phyloP scores from a whole-genome alignment of 1,140 invertebrate genomes.

The Brachionus sp. region DNA sequence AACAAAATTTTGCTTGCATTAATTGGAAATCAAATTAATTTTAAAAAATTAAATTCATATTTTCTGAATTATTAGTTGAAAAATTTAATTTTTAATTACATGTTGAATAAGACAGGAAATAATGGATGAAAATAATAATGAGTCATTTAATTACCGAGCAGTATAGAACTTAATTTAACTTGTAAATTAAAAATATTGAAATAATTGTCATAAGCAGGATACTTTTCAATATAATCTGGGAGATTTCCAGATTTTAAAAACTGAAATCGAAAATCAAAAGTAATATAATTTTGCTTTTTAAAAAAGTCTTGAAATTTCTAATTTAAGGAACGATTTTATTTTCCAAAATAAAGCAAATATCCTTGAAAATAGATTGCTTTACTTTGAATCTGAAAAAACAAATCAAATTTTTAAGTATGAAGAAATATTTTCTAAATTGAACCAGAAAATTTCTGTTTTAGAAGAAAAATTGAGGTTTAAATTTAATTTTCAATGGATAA shows the following conservation, averaged over 20 bases:
- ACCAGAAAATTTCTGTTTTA: background rate
- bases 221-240: no score
- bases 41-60: background rate
- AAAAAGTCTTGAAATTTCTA: no score
- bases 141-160: background rate
- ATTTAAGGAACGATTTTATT: background rate
- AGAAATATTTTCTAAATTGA: background rate
- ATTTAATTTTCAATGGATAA: background rate
- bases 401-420: background rate
- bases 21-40: background rate
- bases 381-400: background rate
- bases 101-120: background rate
- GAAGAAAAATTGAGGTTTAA: background rate
- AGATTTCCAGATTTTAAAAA: background rate
- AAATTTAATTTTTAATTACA: background rate
- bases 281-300: background rate
- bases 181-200: background rate
- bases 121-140: slow-evolving; percentile 24
- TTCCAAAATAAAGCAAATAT: background rate
- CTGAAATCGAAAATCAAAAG: background rate
- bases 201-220: no score
- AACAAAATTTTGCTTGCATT: background rate
- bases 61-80: background rate
- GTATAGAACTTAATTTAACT: background rate
- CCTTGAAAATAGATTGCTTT: background rate